phyloP scores from a whole-genome alignment of 1,140 invertebrate genomes.

The Diprion similis region DNA sequence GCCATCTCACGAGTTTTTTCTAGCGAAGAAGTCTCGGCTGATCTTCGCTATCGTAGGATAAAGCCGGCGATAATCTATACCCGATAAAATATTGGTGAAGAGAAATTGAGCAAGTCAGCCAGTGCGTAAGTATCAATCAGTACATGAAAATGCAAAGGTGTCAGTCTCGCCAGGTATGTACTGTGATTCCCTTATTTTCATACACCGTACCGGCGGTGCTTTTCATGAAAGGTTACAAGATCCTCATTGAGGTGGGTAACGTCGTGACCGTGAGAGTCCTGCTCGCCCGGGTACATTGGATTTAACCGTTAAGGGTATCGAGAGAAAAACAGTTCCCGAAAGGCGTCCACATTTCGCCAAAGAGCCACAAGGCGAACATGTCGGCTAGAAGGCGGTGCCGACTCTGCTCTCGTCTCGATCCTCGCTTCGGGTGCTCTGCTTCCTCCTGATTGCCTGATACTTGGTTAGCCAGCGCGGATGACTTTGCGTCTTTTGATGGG shows the following conservation, averaged over 20 bases:
- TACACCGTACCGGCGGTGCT: background rate
- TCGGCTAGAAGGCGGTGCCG: background rate
- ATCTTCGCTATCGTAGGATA: too few species aligned
- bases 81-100: too few species aligned
- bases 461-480: constrained; percentile 60
- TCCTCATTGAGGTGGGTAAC: background rate
- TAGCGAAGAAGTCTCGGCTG: background rate
- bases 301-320: background rate
- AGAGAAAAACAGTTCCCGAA: constrained; percentile 52
- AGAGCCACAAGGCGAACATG: constrained; percentile 42
- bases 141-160: too few species aligned
- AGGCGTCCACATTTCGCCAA: constrained; percentile 61
- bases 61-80: too few species aligned
- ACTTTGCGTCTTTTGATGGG: constrained; percentile 63
- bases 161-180: too few species aligned
- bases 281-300: constrained; percentile 31
- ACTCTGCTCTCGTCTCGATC: background rate
- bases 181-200: too few species aligned
- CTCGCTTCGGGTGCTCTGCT: constrained; percentile 14
- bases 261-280: background rate
- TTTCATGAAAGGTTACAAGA: background rate
- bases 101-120: too few species aligned
- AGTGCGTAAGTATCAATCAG: too few species aligned
- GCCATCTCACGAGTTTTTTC: background rate
- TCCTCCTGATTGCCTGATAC: constrained; percentile 39